Conservation (phyloP, 1,140 invertebrate genomes). For the Mycetomoellerius zeteki region DNA sequence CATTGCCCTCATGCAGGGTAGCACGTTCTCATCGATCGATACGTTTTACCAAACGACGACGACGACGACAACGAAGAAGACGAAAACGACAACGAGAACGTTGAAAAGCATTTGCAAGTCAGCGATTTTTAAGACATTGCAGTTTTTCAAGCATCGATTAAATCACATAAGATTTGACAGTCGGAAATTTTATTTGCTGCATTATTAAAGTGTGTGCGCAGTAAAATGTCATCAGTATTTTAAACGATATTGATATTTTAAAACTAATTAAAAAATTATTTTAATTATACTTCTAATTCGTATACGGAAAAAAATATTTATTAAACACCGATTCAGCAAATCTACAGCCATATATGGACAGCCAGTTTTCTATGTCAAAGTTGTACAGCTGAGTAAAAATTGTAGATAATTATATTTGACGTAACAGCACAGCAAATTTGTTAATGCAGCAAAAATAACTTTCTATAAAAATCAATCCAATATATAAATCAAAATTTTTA, state of each 20-base stretch:
- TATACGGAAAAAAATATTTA: no score
- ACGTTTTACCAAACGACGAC: constrained; percentile 64
- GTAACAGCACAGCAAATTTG: no score
- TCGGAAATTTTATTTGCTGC: constrained; percentile 1
- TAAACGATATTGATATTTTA: background rate
- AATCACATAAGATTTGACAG: background rate
- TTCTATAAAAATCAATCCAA: no score
- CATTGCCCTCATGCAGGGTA: constrained; percentile 74
- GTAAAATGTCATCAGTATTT: background rate
- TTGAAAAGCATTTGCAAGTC: constrained; percentile 24
- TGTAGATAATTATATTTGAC: no score
- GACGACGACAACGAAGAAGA: constrained; percentile 19
- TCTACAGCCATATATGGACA: no score
- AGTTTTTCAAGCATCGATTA: background rate
- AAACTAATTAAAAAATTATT: background rate
- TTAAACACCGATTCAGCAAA: no score
- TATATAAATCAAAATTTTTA: no score
- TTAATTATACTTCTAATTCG: background rate
- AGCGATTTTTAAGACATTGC: background rate
- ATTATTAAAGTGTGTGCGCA: background rate
- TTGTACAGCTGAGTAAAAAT: no score
- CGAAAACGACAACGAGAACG: constrained; percentile 24
- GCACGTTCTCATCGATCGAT: constrained; percentile 74
- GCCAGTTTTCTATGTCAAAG: no score
- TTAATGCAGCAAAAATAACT: no score